Base-by-base conservation (phyloP, 2,888 invertebrate species). In the Brachyptera risi region DNA sequence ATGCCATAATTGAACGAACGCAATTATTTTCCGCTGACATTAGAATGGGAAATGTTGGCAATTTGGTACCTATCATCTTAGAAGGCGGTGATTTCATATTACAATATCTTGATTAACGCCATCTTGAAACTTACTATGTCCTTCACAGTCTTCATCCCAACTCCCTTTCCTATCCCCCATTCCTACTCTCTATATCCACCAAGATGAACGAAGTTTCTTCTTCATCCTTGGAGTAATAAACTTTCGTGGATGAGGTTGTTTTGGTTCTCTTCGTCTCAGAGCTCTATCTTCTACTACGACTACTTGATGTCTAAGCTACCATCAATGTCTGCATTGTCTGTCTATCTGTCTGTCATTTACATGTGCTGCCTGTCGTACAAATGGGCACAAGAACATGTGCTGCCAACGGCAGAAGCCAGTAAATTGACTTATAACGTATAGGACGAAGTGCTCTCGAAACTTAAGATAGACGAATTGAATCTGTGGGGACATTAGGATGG, bases 151-250 rank as follows among this genome's bases (percentile, higher is more conserved):
- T n/a, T n/a, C n/a, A n/a, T n/a, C n/a, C n/a, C n/a, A n/a, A n/a
- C n/a, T n/a, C n/a, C n/a, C n/a, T n/a, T n/a, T n/a, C n/a, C n/a
- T n/a, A n/a, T n/a, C n/a, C n/a, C n/a, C n/a, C n/a, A n/a, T n/a
- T n/a, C n/a, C n/a, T n/a, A n/a, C n/a, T n/a, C n/a, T n/a, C n/a
- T n/a, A n/a, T n/a, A n/a, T n/a, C n/a, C n/a, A n/a, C n/a, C n/a
- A n/a, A n/a, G n/a, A n/a, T n/a, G n/a, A n/a, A n/a, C n/a, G 42
- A 42, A 42, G 42, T 42, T 42, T 42, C 42, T 42, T 42, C 42
- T n/a, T n/a, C 17, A 42, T 42, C 19, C 13, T 7, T 2, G 42
- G 7, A 15, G 42, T 47, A 47, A 47, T 47, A 47, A 47, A 47
- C 47, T 47, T 24, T n/a, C n/a, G n/a, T 19, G 21, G 5, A 24